These are phyloP conservation scores for Ceratothoa steindachneri DNA, from an alignment of 2,888 invertebrate species.

Conservation along the genomic window DNA sequence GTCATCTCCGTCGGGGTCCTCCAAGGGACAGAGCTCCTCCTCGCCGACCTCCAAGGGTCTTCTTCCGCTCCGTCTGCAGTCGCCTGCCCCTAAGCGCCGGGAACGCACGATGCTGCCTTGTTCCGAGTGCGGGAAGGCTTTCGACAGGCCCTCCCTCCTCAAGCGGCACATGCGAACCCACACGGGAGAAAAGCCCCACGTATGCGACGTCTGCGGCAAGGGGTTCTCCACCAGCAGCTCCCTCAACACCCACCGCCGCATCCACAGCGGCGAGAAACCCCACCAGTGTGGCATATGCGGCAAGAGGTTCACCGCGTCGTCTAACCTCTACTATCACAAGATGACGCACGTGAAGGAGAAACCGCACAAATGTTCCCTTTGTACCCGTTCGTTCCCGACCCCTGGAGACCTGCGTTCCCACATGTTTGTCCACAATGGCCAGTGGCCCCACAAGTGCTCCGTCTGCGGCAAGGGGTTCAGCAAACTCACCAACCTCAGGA, in stretches of 20 bases:
- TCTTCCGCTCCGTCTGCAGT: neutral
- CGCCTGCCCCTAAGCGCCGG: constrained; percentile 24
- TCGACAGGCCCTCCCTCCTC: constrained; percentile 87
- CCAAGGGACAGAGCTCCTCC: neutral
- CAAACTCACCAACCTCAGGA: constrained; percentile 91
- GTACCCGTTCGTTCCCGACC: constrained; percentile 92
- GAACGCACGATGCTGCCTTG: constrained; percentile 78
- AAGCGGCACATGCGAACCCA: constrained; percentile 94
- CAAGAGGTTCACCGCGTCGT: constrained; percentile 91
- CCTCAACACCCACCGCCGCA: constrained; percentile 87
- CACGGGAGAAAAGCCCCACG: constrained; percentile 95
- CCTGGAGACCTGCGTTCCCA: constrained; percentile 93
- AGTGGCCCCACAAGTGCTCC: constrained; percentile 94
- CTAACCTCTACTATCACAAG: constrained; percentile 93
- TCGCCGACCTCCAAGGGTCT: neutral
- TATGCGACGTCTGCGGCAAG: constrained; percentile 92
- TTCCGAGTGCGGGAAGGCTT: constrained; percentile 90
- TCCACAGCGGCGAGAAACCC: constrained; percentile 94
- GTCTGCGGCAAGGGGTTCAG: constrained; percentile 92
- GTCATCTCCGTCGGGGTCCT: neutral
- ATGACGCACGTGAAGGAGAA: constrained; percentile 99
- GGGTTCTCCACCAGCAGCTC: constrained; percentile 93
- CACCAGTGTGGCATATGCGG: constrained; percentile 88
- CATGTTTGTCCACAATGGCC: constrained; percentile 94
- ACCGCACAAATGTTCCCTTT: constrained; percentile 90